These are phyloP conservation scores for Phoxinus phoxinus DNA, from an alignment of 2,113 vertebrate genomes.

Conservation along the genomic window DNA sequence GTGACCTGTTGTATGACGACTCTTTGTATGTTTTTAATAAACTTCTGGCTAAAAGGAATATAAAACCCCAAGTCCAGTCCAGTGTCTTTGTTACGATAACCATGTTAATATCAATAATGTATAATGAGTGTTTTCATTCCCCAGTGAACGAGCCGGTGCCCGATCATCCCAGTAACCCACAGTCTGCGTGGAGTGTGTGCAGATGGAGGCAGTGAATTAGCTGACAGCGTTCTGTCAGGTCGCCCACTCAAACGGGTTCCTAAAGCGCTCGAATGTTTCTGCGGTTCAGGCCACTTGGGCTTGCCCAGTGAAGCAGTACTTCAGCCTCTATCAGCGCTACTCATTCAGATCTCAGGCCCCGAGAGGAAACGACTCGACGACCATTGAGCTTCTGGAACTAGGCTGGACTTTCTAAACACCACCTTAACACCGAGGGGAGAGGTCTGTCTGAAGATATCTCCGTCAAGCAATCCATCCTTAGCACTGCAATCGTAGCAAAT, in stretches of 20 bases:
- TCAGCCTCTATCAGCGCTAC: constrained; percentile 54
- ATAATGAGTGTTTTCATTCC: constrained; percentile 60
- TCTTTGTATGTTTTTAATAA: no score
- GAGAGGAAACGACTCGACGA: constrained; percentile 17
- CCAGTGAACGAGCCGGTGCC: constrained; percentile 54
- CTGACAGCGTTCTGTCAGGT: constrained; percentile 69
- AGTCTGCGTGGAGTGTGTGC: neutral
- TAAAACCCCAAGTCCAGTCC: no score
- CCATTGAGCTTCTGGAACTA: neutral
- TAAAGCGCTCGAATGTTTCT: constrained; percentile 69
- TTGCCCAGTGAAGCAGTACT: constrained; percentile 65
- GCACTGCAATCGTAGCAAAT: neutral
- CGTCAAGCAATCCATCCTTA: neutral
- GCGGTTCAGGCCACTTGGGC: constrained; percentile 59
- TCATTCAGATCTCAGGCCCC: constrained; percentile 52
- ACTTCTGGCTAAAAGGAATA: no score
- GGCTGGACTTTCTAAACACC: neutral
- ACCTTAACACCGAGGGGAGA: neutral
- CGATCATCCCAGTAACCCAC: constrained; percentile 12
- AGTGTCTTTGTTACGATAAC: constrained; percentile 58
- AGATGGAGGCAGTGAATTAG: constrained; percentile 63
- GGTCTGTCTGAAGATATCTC: constrained; percentile 12
- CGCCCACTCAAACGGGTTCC: constrained; percentile 68
- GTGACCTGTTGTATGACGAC: no score
- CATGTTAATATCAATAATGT: constrained; percentile 73